These are phyloP conservation scores for Morinoia aosen DNA, from an alignment of 2,888 invertebrate species.

Conservation along the genomic window DNA sequence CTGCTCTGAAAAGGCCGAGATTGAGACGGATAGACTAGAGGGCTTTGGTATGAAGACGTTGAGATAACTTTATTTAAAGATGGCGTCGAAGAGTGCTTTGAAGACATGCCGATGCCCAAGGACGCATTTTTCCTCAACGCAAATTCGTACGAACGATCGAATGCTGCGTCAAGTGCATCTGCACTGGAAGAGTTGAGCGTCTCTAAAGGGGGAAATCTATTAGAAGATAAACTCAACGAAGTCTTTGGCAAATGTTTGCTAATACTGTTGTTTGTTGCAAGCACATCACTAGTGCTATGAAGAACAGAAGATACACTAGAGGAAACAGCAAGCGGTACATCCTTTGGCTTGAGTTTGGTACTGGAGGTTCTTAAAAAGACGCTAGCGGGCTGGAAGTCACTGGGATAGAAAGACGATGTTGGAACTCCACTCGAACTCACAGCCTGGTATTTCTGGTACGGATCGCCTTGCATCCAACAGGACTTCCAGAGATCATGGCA, in stretches of 20 bases:
- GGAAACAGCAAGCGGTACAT: neutral
- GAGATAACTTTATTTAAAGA: constrained; percentile 18
- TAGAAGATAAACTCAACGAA: neutral
- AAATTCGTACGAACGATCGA: constrained; percentile 46
- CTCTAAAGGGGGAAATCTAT: neutral
- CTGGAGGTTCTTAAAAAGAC: constrained; percentile 29
- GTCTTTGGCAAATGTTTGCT: neutral
- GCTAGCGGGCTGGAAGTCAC: constrained; percentile 46
- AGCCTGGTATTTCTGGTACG: constrained; percentile 38
- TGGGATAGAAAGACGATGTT: constrained; percentile 41
- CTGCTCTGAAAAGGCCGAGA: neutral
- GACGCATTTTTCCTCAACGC: constrained; percentile 46
- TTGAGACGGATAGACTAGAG: constrained; percentile 11
- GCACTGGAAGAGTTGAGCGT: constrained; percentile 20
- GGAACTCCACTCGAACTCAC: neutral
- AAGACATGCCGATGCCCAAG: constrained; percentile 18
- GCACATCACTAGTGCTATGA: neutral
- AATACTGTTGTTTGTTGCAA: neutral
- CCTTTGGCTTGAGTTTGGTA: constrained; percentile 2
- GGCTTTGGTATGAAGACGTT: constrained; percentile 46
- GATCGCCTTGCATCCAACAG: constrained; percentile 49
- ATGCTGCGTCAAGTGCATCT: neutral
- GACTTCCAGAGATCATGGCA: constrained; percentile 50
- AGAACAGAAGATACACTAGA: neutral
- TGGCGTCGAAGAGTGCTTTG: constrained; percentile 27